Percentiles rank a stretch among this genome's conserved stretches.
phyloP scores from a whole-genome alignment of 2,888 invertebrate species.

The Fragum whitleyi region DNA sequence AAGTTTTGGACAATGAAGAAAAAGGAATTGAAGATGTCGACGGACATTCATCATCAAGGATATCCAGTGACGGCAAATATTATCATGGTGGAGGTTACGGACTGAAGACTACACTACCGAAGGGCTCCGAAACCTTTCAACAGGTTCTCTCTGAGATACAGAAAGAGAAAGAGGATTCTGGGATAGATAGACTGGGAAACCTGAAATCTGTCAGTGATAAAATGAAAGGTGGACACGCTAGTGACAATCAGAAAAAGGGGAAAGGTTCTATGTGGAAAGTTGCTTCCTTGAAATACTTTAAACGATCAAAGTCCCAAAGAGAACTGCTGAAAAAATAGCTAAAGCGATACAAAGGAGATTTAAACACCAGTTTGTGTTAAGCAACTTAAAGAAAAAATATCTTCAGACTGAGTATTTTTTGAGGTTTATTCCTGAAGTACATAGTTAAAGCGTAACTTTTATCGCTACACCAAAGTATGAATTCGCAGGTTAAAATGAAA shows the following conservation, averaged over 20 bases:
- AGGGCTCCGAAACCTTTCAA: conserved; percentile 22
- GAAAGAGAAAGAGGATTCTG: conserved; percentile 1
- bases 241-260: not conserved
- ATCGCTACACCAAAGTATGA: no score
- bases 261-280: conserved; percentile 28
- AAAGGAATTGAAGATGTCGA: conserved; percentile 11
- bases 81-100: conserved; percentile 8
- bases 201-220: conserved; percentile 13
- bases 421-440: no score
- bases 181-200: not conserved
- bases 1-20: not conserved
- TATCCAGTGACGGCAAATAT: not conserved
- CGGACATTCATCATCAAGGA: not conserved
- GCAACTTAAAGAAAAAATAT: no score
- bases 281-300: conserved; percentile 14
- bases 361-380: no score
- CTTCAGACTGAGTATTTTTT: no score
- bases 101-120: not conserved
- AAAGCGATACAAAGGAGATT: no score
- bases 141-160: conserved; percentile 8
- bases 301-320: conserved; percentile 17
- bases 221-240: not conserved
- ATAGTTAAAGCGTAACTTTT: no score
- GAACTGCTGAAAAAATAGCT: not conserved
- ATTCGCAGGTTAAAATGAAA: no score